These are phyloP conservation scores for Proteles cristata DNA, from an alignment of 2,113 vertebrate species.

Conservation along the genomic window DNA sequence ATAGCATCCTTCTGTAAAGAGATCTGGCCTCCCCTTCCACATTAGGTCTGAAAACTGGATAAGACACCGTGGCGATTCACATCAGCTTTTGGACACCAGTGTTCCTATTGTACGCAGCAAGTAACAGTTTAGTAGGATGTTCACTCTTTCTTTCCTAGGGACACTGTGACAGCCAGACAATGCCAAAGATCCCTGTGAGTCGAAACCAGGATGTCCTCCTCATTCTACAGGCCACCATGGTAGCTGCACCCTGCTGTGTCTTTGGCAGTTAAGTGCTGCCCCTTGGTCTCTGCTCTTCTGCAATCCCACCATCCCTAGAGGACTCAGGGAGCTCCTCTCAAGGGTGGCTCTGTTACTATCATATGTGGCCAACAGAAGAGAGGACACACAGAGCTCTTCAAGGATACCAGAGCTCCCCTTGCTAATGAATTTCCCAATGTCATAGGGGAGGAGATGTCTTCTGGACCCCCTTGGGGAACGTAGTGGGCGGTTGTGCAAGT, in stretches of 20 bases:
- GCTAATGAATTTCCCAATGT: neutral
- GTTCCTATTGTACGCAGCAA: neutral
- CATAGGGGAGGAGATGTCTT: neutral
- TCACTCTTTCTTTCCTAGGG: neutral
- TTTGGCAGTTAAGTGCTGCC: neutral
- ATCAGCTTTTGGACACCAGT: neutral
- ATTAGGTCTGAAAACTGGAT: neutral
- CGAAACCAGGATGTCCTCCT: neutral
- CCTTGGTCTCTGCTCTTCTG: neutral
- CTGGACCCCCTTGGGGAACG: neutral
- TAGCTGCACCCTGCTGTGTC: neutral
- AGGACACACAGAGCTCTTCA: neutral
- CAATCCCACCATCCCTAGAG: neutral
- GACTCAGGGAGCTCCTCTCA: neutral
- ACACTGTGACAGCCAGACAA: neutral
- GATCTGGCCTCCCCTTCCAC: neutral
- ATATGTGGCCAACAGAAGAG: neutral
- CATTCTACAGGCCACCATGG: neutral
- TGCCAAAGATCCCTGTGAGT: neutral
- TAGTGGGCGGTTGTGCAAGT: neutral
- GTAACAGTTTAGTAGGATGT: neutral
- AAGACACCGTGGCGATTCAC: neutral
- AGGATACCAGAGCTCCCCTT: neutral
- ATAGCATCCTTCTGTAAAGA: neutral
- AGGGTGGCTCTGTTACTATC: neutral